Base-by-base conservation (phyloP, 1,140 invertebrate genomes). In the Choristoneura fumiferana region DNA sequence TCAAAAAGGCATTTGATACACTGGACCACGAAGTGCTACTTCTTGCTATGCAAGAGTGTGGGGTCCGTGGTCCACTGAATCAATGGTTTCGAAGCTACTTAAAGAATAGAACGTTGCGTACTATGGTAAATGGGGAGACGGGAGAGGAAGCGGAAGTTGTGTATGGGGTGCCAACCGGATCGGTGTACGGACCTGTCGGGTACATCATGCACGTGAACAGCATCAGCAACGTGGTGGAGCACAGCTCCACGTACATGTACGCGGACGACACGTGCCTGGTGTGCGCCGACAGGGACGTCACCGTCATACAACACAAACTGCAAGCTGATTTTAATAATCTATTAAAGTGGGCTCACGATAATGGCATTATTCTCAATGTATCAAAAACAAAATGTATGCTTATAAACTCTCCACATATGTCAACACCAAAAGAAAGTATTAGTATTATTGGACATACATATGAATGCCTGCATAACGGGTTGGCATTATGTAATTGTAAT, bases 11-110 rank as follows among this genome's bases (percentile, higher is more conserved):
- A n/a, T n/a, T n/a, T n/a, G n/a, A n/a, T n/a, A n/a, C n/a, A n/a
- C n/a, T n/a, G 12, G 56, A 61, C 17, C 57, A 62, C 17, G 39
- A 34, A 34, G 4, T 34, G 14, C 29, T 62, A 14, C 33, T 66
- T 4, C 22, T 9, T 9, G 56, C 64, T 1, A 66, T 66, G 60
- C 12, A 22, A 9, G 60, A 67, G 13, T 67, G 60, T 36, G 60
- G 57, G 1, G 58, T 67, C 0, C 52, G 61, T 8, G 65, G 62
- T 0, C 59, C 66, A 4, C 36, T 52, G 8, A 65, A 45, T 39
- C 3, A 37, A 9, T 68, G 57, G 57, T 65, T 64, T 33, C 45
- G 56, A 35, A 59, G 12, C 18, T 66, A 66, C 35, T 14, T 66
- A 35, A 53, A 6, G 13, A 53, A 53, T n/a, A 4, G 49, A 18